Percentiles rank a stretch among this genome's conserved stretches.
These are phyloP conservation scores for Harpalus rufipes DNA, from an alignment of 2,888 invertebrate genomes.

Conservation along the genomic window DNA sequence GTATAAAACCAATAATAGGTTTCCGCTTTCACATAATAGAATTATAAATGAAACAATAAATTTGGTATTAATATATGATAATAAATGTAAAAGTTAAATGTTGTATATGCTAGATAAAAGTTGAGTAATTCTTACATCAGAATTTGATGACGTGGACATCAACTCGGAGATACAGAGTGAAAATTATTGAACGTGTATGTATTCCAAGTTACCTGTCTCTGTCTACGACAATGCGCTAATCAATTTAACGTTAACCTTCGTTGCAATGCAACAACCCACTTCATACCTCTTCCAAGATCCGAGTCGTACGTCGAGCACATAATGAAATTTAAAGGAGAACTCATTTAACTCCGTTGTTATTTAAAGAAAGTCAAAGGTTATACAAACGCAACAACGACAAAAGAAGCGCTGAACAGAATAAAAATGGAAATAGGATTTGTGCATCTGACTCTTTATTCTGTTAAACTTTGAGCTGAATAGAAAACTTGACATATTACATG, in stretches of 20 bases:
- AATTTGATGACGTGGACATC: no score
- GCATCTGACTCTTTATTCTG: neutral
- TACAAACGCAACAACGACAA: neutral
- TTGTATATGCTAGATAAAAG: no score
- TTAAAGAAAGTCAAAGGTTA: conserved; percentile 3
- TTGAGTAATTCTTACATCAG: no score
- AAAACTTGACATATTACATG: neutral
- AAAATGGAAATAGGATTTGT: neutral
- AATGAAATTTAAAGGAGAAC: conserved; percentile 2
- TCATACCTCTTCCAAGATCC: neutral
- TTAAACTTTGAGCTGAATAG: neutral
- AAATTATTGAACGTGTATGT: neutral
- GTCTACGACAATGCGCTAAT: neutral
- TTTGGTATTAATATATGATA: no score
- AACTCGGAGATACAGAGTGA: no score
- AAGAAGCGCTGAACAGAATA: neutral
- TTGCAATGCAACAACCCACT: neutral
- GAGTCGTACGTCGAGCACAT: neutral
- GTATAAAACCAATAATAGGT: no score
- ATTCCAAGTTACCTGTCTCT: neutral
- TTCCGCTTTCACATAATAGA: no score
- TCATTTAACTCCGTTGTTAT: neutral
- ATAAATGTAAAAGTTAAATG: no score
- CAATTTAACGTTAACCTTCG: neutral
- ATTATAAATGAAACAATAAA: no score